phyloP scores from a whole-genome alignment of 2,113 vertebrate species.

The Progne subis region DNA sequence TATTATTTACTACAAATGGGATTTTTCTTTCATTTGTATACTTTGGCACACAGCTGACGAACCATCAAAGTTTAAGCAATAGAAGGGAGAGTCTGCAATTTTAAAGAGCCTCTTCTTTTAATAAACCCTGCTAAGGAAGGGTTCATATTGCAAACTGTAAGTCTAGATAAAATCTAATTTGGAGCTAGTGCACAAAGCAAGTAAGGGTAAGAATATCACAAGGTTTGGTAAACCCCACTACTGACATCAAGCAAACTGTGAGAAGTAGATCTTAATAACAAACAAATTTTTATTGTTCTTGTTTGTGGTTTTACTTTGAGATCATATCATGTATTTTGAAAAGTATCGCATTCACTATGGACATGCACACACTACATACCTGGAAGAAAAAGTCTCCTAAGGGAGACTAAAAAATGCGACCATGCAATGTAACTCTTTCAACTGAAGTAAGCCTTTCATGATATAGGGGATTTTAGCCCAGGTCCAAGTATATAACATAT shows the following conservation, averaged over 20 bases:
- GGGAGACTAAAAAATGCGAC: not conserved
- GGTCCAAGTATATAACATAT: not conserved
- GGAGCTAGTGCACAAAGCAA: not conserved
- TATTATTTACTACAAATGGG: not conserved
- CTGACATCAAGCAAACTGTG: not conserved
- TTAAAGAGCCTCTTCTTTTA: not conserved
- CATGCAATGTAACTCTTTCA: not conserved
- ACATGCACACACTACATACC: not conserved
- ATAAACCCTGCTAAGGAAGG: not conserved
- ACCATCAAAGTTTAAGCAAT: not conserved
- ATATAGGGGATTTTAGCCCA: not conserved
- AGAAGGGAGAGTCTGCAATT: not conserved
- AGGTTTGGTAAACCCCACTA: not conserved
- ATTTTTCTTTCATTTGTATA: not conserved
- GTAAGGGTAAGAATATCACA: not conserved
- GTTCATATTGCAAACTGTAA: not conserved
- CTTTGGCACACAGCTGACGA: not conserved
- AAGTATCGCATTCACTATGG: not conserved
- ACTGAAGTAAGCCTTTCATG: not conserved
- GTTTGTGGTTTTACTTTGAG: not conserved
- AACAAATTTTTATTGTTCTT: not conserved
- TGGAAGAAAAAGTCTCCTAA: not conserved
- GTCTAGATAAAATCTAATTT: not conserved
- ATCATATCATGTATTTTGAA: not conserved
- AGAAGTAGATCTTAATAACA: not conserved